These are phyloP conservation scores for Hirudo medicinalis DNA, from an alignment of 1,140 invertebrate species.

Conservation along the genomic window DNA sequence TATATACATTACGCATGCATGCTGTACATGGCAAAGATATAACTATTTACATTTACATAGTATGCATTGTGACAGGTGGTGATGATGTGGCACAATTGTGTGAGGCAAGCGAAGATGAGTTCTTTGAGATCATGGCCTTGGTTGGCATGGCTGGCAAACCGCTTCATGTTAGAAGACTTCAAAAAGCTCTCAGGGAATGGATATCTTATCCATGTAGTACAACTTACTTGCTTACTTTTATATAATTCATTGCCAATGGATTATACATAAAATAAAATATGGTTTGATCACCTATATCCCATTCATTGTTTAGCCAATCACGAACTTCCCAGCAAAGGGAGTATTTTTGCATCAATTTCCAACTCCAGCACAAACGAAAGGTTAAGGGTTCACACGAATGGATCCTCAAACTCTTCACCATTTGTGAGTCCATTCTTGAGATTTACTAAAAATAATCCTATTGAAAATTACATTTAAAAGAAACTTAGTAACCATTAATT, in stretches of 20 bases:
- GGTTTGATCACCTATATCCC: too few species aligned
- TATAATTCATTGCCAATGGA: neutral
- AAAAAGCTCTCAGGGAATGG: constrained; percentile 92
- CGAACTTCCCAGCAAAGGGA: too few species aligned
- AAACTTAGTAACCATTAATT: too few species aligned
- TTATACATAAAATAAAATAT: neutral
- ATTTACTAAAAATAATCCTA: too few species aligned
- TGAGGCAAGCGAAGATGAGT: constrained; percentile 93
- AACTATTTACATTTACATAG: neutral
- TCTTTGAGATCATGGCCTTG: constrained; percentile 94
- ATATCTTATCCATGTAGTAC: constrained; percentile 65
- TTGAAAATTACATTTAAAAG: too few species aligned
- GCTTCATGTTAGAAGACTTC: constrained; percentile 85
- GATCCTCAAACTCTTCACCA: too few species aligned
- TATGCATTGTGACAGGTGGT: constrained; percentile 53
- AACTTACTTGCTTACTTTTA: too few species aligned
- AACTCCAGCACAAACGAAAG: too few species aligned
- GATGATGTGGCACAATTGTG: constrained; percentile 96
- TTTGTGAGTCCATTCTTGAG: too few species aligned
- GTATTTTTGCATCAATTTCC: too few species aligned
- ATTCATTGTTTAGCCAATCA: too few species aligned
- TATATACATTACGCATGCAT: constrained; percentile 2
- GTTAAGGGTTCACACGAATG: too few species aligned
- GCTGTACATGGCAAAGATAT: neutral
- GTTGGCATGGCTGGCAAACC: constrained; percentile 98